phyloP scores from a whole-genome alignment of 1,140 invertebrate species.

The Copidosoma floridanum region DNA sequence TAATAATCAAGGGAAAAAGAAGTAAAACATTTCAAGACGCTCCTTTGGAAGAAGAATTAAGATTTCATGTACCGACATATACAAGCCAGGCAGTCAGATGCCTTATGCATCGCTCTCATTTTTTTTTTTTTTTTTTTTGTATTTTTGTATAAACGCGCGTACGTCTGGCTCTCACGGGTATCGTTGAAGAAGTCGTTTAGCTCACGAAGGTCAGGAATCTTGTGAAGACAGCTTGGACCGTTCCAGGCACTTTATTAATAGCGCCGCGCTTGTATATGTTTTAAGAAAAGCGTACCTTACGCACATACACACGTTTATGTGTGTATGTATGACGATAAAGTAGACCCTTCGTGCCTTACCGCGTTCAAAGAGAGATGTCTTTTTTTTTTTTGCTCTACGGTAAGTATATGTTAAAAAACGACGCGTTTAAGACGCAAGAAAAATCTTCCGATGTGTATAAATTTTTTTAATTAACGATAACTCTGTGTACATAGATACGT shows the following conservation, averaged over 20 bases:
- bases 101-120: neutral
- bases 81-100: too few species aligned
- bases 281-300: constrained; percentile 6
- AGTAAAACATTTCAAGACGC: too few species aligned
- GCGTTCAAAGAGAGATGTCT: neutral
- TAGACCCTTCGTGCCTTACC: neutral
- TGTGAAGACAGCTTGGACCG: neutral
- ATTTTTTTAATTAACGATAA: constrained; percentile 24
- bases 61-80: neutral
- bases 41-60: too few species aligned
- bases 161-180: constrained; percentile 4
- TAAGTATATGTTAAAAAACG: constrained; percentile 27
- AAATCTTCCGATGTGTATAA: constrained; percentile 30
- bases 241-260: constrained; percentile 11
- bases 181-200: neutral
- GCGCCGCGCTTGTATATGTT: neutral
- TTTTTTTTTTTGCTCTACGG: neutral
- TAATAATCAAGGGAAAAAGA: too few species aligned
- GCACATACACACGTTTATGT: too few species aligned
- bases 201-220: neutral
- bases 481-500: constrained; percentile 28
- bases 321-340: neutral
- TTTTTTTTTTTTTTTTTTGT: neutral
- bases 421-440: neutral
- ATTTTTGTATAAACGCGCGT: constrained; percentile 5